A percentile compares a stretch with the other conserved stretches of the same genome.
These are phyloP conservation scores for Octomys mimax DNA, from an alignment of 2,797 vertebrate genomes.

Conservation along the genomic window DNA sequence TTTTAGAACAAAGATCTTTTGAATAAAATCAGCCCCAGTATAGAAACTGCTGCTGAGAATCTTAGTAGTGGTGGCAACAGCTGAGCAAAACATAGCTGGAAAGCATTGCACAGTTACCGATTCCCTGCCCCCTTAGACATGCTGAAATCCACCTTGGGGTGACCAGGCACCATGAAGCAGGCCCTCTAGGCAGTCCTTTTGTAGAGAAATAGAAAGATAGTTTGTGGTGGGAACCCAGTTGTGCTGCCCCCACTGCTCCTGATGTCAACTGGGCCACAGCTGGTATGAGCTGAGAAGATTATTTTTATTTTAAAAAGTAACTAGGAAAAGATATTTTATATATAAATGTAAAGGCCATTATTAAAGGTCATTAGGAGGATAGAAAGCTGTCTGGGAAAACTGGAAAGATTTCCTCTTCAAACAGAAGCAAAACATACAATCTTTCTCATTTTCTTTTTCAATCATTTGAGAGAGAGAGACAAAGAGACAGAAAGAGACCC, in stretches of 20 bases:
- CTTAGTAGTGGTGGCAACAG: background rate
- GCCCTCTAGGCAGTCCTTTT: background rate
- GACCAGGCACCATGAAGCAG: background rate
- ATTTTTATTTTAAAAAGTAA: background rate
- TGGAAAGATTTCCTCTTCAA: background rate
- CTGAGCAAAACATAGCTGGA: background rate
- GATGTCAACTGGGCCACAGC: background rate
- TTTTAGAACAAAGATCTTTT: constrained; percentile 36
- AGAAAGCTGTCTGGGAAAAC: constrained; percentile 12
- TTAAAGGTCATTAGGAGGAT: background rate
- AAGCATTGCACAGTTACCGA: background rate
- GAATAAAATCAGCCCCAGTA: background rate
- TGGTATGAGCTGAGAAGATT: background rate
- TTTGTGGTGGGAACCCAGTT: background rate
- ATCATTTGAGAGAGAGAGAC: background rate
- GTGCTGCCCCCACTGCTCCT: too few species aligned
- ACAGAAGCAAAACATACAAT: background rate
- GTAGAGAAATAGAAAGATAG: background rate
- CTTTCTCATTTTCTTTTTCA: background rate
- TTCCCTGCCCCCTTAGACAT: background rate
- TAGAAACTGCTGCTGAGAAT: background rate
- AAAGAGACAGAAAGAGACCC: background rate
- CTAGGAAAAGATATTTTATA: background rate
- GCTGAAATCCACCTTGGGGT: background rate
- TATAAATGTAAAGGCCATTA: background rate